Evolutionary conservation across 2,113 vertebrate genomes (phyloP).

Genomic region (Neodontobutis hainanensis): DNA sequence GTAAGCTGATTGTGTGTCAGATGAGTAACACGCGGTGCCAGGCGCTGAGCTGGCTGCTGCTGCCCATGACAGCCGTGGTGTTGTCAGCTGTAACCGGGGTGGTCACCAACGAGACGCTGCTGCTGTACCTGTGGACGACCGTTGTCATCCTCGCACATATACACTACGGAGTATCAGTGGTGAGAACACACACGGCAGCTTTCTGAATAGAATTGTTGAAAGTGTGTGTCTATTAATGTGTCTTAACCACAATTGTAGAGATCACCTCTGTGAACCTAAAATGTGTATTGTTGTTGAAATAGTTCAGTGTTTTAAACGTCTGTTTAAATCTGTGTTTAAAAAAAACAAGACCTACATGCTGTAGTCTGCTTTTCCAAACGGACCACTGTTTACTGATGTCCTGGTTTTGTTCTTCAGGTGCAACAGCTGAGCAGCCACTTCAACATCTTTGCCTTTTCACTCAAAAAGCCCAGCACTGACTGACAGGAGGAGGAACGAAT

Average conservation of each 20-base stretch:
- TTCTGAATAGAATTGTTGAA: background rate
- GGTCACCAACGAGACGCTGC: conserved; percentile 71
- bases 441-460: conserved; percentile 90
- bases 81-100: conserved; percentile 71
- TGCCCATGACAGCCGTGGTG: conserved; percentile 85
- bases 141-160: conserved; percentile 87
- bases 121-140: conserved; percentile 83
- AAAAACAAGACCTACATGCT: too few relatives aligned
- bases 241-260: too few relatives aligned
- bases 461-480: conserved; percentile 88
- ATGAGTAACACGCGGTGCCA: conserved; percentile 97
- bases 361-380: too few relatives aligned
- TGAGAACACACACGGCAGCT: conserved; percentile 72
- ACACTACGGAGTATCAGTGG: conserved; percentile 94
- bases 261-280: too few relatives aligned
- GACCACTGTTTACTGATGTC: too few relatives aligned
- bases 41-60: conserved; percentile 88
- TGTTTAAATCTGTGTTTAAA: too few relatives aligned
- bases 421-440: conserved; percentile 93
- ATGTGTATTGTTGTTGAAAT: too few relatives aligned
- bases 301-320: too few relatives aligned
- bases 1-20: conserved; percentile 96
- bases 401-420: conserved; percentile 76
- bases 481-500: conserved; percentile 93
- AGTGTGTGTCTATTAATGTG: too few relatives aligned